These are phyloP conservation scores for Leuciscus waleckii DNA, from an alignment of 2,797 vertebrate genomes.

Conservation along the genomic window DNA sequence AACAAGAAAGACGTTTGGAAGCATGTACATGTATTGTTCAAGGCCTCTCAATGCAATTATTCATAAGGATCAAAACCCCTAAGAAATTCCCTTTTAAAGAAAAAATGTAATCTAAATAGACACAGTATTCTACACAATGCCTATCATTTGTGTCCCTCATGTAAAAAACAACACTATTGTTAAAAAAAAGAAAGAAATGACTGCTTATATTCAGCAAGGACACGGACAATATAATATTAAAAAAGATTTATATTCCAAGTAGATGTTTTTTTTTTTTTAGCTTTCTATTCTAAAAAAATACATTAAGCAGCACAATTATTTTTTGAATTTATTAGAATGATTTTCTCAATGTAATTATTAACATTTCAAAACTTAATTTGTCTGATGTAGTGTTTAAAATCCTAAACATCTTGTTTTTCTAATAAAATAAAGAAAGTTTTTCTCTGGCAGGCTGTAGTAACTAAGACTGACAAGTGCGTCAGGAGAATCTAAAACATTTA, in stretches of 20 bases:
- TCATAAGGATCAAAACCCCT: neutral
- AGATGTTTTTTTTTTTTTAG: neutral
- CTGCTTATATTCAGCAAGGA: neutral
- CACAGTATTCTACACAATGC: neutral
- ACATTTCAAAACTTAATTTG: neutral
- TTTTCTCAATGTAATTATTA: neutral
- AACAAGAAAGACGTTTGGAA: neutral
- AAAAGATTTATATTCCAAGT: neutral
- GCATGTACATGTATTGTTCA: neutral
- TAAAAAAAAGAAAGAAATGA: neutral
- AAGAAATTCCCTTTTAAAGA: neutral
- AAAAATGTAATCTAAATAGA: neutral
- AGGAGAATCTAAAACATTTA: constrained; percentile 28
- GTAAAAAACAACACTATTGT: neutral
- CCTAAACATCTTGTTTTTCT: neutral
- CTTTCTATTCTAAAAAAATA: neutral
- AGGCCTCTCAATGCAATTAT: neutral
- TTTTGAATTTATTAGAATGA: neutral
- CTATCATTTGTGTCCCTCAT: neutral
- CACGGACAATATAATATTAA: neutral
- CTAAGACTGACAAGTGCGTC: constrained; percentile 31
- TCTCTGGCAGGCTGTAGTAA: constrained; percentile 17
- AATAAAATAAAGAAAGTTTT: neutral
- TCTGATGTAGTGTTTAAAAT: neutral
- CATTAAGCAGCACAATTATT: too few species aligned